Evolutionary conservation across 2,113 vertebrate species (phyloP), one percentile per base, ranked within the genome.

Genomic region (Mus musculus): DNA sequence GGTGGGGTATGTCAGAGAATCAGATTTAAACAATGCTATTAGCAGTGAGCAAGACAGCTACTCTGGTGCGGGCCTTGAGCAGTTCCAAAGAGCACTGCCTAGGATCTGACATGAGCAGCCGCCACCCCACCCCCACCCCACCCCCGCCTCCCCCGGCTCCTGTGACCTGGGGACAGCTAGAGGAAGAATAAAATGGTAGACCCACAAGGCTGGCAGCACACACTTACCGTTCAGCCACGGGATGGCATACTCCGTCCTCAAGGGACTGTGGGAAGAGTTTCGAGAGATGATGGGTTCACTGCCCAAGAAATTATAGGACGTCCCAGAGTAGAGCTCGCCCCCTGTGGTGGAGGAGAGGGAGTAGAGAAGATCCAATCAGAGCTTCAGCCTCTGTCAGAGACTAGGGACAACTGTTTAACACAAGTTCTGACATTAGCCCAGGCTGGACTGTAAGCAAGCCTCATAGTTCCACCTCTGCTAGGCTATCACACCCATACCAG

Each of bases 211-310:
- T 0, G 22, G 22, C 36, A n/a, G 19, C 0, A 11, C 49, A 11
- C 6, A 10, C 52, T 14, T 98, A 99, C 99, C 99, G 52, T 99
- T 99, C 80, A 99, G 99, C 99, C 99, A 99, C 39, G 99, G 99
- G 54, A 99, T 99, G 3, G 99, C 99, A 91, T 99, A 99, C 90
- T 99, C 99, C 0, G 99, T 99, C 96, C 99, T 99, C 97, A 99
- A 97, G 46, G 99, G 98, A 76, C 99, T 99, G 93, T 99, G 99
- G n/a, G 98, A 98, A 13, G 99, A 99, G 93, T 99, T 99, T 94
- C 99, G 98, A 95, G 99, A 99, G 98, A 99, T 99, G 97, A 99
- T 99, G 2, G 99, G 99, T 93, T 99, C 99, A 19, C 99, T 99
- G 96, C 99, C 99, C 98, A 99, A 98, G 96, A 99, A 99, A 98